Base-by-base conservation (phyloP, 2,113 vertebrate genomes). In the Cottus gobio region DNA sequence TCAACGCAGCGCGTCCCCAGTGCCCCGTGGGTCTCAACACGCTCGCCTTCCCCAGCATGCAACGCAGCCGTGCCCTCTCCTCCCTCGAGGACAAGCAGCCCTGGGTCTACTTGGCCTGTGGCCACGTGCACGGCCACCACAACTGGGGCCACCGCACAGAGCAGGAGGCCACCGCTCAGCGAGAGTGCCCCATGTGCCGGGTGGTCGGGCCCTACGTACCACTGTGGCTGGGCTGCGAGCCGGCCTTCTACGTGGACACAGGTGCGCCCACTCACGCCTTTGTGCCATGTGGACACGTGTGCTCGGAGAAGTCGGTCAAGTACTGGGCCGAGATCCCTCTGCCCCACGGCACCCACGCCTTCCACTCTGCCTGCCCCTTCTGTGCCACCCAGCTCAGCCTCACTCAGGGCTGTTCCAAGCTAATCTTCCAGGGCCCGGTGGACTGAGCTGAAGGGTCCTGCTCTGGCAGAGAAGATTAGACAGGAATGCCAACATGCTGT, bases 91-190 rank as follows among this genome's bases (percentile, higher is more conserved):
- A 99, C 83, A 99, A 99, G 90, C 97, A 98, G 94, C 98, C 98
- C 0, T 99, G 98, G 98, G 98, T 97, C 0, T 99, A 99, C 87
- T 93, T 99, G 90, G 97, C 96, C 69, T 99, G 98, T 0, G 98
- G 98, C 68, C 98, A 99, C 0, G 98, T 99, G 64, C 98, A 99
- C 0, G 98, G 98, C 60, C 97, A 98, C 86, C 98, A 99, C 93
- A 96, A 99, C 95, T 99, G 98, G 98, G 98, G 98, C 69, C 97
- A 99, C 67, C 96, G 98, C 11, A 97, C 97, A 0, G 97, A 98
- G 92, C 92, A 95, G 0, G 97, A 97, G 80, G 93, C 96, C 87
- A 96, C 96, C 2, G 42, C 89, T 15, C 96, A 97, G 93, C 91
- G 98, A 3, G 98, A 99, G 78, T 99, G 98, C 57, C 98, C 98